Evolutionary conservation across 2,113 vertebrate genomes (phyloP), one percentile per base, ranked within the genome.

Genomic region (Protobothrops flavoviridis): DNA sequence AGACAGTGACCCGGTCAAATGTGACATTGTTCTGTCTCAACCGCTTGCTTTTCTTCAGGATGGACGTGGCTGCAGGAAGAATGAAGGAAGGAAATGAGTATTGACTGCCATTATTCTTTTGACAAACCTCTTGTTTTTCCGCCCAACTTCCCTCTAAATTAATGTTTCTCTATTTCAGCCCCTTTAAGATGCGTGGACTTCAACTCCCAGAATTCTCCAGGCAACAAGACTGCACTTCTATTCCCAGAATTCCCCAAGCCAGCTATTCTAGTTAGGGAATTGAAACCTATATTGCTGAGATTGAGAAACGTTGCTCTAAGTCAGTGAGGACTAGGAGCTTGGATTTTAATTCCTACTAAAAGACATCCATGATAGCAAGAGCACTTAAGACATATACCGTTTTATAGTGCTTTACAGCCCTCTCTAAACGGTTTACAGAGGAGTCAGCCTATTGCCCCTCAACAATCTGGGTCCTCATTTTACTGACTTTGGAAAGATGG

Each of bases 1-100:
- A 99, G 94, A 99, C 99, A 0, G 98, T 99, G 96, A 99, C 98
- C 96, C 98, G 98, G 96, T 99, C 98, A 29, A 99, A 99, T 91
- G 98, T 97, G 56, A 99, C 98, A 0, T 98, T 98, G 94, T 98
- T 97, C 8, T 98, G 97, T 87, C 98, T 98, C 0, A 97, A 93
- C 50, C 98, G 96, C 92, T 98, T 99, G 93, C 98, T 96, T 94
- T 98, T 98, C 98, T 99, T 99, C 95, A 99, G 98, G 96, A 99
- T 99, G 93, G 99, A 99, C 0, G 95, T 98, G 4, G 98, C 99
- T 99, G 95, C 89, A 94, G 95, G 13, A 85, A 29, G 7, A 3
- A 57, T 3, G 29, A 45, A 0, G 12, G 15, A 87, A n/a, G 10
- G 8, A 5, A 33, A 33, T 74, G 69, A 81, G 69, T 3, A 1